These are phyloP conservation scores for Lucinisca nassula DNA, from an alignment of 2,888 invertebrate species.

Conservation along the genomic window DNA sequence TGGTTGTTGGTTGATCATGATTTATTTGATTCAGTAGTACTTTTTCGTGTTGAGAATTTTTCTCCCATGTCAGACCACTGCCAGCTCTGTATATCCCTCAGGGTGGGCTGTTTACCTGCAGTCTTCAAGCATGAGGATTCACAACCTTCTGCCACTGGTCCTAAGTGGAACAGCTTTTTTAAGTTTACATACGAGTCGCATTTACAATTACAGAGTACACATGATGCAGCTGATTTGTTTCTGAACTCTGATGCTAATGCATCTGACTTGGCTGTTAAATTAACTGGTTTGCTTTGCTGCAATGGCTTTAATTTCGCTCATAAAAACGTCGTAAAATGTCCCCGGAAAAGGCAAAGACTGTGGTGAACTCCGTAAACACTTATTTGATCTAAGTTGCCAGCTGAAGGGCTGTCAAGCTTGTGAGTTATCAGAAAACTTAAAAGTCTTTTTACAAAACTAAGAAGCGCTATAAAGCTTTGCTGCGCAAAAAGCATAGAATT, in stretches of 20 bases:
- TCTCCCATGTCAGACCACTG: background rate
- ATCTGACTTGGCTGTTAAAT: too few species aligned
- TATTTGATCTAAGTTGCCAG: too few species aligned
- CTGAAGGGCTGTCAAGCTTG: background rate
- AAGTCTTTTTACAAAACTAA: background rate
- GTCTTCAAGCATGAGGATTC: too few species aligned
- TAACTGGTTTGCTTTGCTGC: too few species aligned
- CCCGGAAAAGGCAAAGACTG: background rate
- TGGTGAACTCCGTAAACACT: too few species aligned
- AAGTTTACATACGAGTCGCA: background rate
- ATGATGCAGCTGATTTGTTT: background rate
- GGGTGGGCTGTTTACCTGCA: too few species aligned
- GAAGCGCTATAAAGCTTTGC: background rate
- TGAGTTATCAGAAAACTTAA: background rate
- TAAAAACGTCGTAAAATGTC: background rate
- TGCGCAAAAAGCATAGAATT: background rate
- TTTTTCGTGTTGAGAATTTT: background rate
- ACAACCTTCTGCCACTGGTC: background rate
- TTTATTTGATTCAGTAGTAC: too few species aligned
- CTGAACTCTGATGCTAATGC: background rate
- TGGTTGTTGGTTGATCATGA: background rate
- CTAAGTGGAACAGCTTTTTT: background rate
- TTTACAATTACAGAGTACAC: background rate
- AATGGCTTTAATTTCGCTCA: background rate
- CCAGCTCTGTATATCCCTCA: background rate